Evolutionary conservation across 2,888 invertebrate genomes (phyloP), one percentile per base, ranked within the genome.

Genomic region (Stenchaetothrips biformis): DNA sequence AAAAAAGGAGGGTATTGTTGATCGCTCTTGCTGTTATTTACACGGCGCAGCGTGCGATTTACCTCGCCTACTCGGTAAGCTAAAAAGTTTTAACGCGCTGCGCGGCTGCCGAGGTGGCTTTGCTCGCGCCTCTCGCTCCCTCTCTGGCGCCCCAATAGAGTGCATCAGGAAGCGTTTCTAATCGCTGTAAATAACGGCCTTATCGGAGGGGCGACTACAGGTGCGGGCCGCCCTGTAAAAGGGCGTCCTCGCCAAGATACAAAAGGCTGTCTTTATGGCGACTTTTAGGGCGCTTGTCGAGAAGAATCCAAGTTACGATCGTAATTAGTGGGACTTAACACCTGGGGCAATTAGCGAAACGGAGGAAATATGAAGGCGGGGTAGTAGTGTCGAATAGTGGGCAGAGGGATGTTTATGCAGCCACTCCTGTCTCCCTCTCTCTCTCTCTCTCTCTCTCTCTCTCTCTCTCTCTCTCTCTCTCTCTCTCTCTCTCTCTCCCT

Each of bases 291-390:
- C 67, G 67, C 67, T 74, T 74, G 67, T 74, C 67, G 67, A 21
- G 67, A 74, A 74, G 67, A 74, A 74, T 74, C 67, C 67, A 74
- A 74, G 67, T 74, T 74, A 74, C 67, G 67, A 74, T 74, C 67
- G 67, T 74, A 74, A 74, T 74, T 74, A 74, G 25, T 74, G 67
- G 67, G 67, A 74, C 67, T 74, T 25, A 74, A 74, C 67, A 74
- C 67, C 67, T 74, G 67, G 25, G 25, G 67, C 67, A 74, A 74
- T 74, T 74, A 74, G 67, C 67, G 67, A 74, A 74, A 74, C 67
- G 67, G 25, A 74, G 67, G 37, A 37, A 37, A 37, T 53, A 53
- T 53, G 37, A 37, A 37, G 37, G 37, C 4, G 37, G 37, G 37
- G 37, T 37, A 18, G 18, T 59, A 59, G 59, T 59, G 16, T 59